Evolutionary conservation across 2,888 invertebrate species (phyloP).

Genomic region (Habrosyne pyritoides): DNA sequence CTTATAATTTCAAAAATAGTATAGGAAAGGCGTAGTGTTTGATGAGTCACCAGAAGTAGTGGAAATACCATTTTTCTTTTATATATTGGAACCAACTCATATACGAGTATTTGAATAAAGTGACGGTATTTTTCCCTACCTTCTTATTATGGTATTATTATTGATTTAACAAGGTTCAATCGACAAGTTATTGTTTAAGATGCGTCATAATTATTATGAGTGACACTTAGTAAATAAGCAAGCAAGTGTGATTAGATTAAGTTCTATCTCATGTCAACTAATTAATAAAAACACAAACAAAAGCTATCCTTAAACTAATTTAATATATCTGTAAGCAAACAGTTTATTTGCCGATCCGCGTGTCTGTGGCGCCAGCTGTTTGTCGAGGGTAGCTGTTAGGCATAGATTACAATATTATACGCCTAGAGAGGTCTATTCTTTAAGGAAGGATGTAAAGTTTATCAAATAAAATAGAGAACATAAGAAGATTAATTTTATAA

Average conservation of each 20-base stretch:
- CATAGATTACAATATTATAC: constrained; percentile 24
- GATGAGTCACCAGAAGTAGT: neutral
- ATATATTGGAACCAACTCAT: no score
- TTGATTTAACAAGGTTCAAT: neutral
- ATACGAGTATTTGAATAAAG: no score
- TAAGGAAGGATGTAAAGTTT: neutral
- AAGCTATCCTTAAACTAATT: constrained; percentile 54
- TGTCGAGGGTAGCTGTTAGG: constrained; percentile 42
- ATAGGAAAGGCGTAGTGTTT: neutral
- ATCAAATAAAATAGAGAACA: neutral
- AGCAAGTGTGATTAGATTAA: neutral
- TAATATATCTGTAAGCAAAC: constrained; percentile 56
- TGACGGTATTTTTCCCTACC: neutral
- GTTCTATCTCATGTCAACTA: constrained; percentile 40
- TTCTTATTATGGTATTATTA: neutral
- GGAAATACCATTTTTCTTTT: no score
- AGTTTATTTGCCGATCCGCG: constrained; percentile 56
- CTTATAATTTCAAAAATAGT: no score
- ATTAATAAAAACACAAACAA: constrained; percentile 51
- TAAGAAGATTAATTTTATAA: no score
- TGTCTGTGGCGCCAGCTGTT: constrained; percentile 62
- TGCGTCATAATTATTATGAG: no score
- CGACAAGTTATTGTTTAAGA: neutral
- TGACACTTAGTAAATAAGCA: no score
- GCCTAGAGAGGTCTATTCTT: constrained; percentile 9